Evolutionary conservation across 1,140 invertebrate species (phyloP), one percentile per base, ranked within the genome.

Genomic region (Popillia japonica): DNA sequence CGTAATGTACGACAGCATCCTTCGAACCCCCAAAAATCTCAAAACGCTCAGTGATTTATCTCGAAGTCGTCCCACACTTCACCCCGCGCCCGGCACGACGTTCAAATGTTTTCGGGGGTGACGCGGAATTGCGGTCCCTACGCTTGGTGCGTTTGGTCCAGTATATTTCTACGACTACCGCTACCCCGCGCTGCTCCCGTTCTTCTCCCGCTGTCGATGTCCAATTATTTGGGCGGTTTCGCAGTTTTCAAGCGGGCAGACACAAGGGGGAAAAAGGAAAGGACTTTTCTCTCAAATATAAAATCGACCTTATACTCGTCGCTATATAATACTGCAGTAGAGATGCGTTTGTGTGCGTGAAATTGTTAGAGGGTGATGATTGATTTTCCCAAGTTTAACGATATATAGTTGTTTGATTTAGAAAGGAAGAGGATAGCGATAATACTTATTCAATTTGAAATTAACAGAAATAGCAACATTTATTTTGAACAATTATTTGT

Each of bases 11-110:
- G 61, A 68, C 61, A 68, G 61, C 78, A 68, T 75, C 61, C 61
- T 27, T 27, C 20, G 40, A 77, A 76, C 23, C 55, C 27, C 78
- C 78, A 41, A 48, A 77, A 79, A 77, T 79, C 78, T 79, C 75
- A 79, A 79, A 79, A 79, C 77, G 72, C 75, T 76, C 78, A 77
- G 40, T 77, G 78, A 79, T 79, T 79, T 79, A 79, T 79, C 78
- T 76, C 17, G 61, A 77, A 77, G 42, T 23, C n/a, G 27, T 41
- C 76, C 76, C 61, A 17, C 48, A 17, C 14, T 34, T 17, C 61
- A 11, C 20, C 64, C 41, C 61, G 20, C n/a, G 27, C 61, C 55
- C 48, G 23, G 23, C 55, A 27, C 34, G 64, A 55, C 42, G 48
- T 77, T 77, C 48, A n/a, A 17, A 14, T 55, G 48, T 55, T 34